Evolutionary conservation across 2,888 invertebrate species (phyloP).

Genomic region (Acleris cristana): DNA sequence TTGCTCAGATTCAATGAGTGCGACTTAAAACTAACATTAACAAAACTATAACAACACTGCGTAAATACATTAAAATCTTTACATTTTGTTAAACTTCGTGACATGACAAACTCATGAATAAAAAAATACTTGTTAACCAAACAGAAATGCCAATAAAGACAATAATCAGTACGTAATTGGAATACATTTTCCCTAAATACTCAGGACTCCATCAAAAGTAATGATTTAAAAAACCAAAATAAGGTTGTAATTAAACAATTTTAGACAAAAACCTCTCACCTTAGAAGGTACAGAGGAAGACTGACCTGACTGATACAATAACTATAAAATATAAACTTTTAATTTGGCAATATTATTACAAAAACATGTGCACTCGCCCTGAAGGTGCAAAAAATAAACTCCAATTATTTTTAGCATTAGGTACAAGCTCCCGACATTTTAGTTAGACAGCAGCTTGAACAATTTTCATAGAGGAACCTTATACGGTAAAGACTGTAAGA

Average conservation of each 20-base stretch:
- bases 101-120: slow-evolving; percentile 13
- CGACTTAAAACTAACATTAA: slow-evolving; percentile 44
- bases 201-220: neutral
- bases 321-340: too few species aligned
- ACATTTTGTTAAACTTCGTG: slow-evolving; percentile 36
- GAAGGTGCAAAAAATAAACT: neutral
- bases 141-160: slow-evolving; percentile 16
- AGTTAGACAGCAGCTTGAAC: neutral
- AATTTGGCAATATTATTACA: too few species aligned
- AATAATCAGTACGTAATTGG: slow-evolving; percentile 1
- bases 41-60: slow-evolving; percentile 44
- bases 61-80: slow-evolving; percentile 39
- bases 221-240: neutral
- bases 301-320: too few species aligned
- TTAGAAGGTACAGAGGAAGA: too few species aligned
- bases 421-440: neutral
- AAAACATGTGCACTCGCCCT: too few species aligned
- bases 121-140: slow-evolving; percentile 1
- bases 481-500: too few species aligned
- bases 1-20: slow-evolving; percentile 63
- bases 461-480: neutral
- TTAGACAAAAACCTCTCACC: too few species aligned
- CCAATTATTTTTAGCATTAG: neutral
- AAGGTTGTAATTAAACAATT: too few species aligned
- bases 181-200: neutral